Evolutionary conservation across 2,113 vertebrate species (phyloP), one percentile per base, ranked within the genome.

Genomic region (Camelus dromedarius): DNA sequence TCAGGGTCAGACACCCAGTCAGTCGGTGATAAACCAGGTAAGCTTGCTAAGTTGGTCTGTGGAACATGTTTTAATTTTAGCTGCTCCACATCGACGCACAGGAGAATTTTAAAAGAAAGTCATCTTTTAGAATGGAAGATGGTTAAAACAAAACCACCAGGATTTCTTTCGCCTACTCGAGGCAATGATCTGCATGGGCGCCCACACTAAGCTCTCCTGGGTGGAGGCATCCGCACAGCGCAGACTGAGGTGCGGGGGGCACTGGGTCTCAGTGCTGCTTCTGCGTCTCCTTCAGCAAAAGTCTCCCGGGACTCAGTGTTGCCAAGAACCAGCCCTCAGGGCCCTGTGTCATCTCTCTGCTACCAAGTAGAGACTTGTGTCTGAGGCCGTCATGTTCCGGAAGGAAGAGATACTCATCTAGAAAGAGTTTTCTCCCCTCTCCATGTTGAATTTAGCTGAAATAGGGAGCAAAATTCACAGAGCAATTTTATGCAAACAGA

Each of bases 91-190:
- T 24, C 66, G 12, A 84, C 38, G 83, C 69, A 88, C 77, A 5
- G 69, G 82, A 92, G 56, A 92, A 87, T 42, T 75, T 83, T 54
- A 20, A 75, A 89, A 58, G 52, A 75, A n/a, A 90, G 70, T 42
- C 46, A 30, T 38, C 72, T 46, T 70, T 73, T 85, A 72, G 92
- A 35, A 24, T 52, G 13, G 14, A 52, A 75, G 16, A 7, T 8
- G 8, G 18, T 79, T 26, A 58, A 79, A 81, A 66, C 42, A 58
- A 32, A 81, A 16, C 0, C 42, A 19, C 5, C 4, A 1, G 38
- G 42, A 48, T 24, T 8, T 19, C 69, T 20, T 38, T 70, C 9
- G 12, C 4, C 64, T 62, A 0, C 4, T 15, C 2, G 15, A 56
- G 24, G 58, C 56, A 35, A 14, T 24, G 15, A 12, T 35, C 7